phyloP scores from a whole-genome alignment of 2,888 invertebrate species.

The Xestia ashworthii region DNA sequence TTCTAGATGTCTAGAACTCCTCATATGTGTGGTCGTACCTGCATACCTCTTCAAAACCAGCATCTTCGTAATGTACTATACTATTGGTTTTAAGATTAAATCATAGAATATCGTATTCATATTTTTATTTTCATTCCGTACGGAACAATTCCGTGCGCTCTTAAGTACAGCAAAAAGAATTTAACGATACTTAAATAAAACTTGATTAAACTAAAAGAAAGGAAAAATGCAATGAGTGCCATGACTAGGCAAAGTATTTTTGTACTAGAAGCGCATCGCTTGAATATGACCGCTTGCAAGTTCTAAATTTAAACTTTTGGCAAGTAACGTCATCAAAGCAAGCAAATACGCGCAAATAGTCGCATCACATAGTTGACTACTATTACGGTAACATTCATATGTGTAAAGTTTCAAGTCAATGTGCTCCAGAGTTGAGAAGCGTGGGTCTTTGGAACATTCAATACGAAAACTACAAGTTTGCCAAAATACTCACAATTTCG shows the following conservation, averaged over 20 bases:
- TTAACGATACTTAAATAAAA: background rate
- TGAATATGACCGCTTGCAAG: background rate
- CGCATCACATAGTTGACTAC: background rate
- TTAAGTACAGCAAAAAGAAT: background rate
- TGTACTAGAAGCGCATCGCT: background rate
- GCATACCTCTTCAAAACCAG: background rate
- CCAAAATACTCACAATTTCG: background rate
- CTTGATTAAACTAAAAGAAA: background rate
- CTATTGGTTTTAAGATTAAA: background rate
- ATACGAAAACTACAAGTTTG: background rate
- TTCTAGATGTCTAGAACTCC: background rate
- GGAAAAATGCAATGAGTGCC: background rate
- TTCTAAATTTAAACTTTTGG: background rate
- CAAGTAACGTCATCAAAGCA: background rate
- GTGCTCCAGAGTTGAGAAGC: background rate
- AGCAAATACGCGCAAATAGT: background rate
- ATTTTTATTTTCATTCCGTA: background rate
- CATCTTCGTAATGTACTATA: background rate
- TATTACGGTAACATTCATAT: background rate
- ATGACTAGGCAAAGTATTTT: background rate
- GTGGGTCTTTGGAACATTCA: background rate
- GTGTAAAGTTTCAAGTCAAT: background rate
- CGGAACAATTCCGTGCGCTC: too few species aligned
- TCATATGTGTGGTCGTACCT: background rate
- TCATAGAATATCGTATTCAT: background rate